Evolutionary conservation across 2,113 vertebrate genomes (phyloP), one percentile per base, ranked within the genome.

Genomic region (Mastomys natalensis): DNA sequence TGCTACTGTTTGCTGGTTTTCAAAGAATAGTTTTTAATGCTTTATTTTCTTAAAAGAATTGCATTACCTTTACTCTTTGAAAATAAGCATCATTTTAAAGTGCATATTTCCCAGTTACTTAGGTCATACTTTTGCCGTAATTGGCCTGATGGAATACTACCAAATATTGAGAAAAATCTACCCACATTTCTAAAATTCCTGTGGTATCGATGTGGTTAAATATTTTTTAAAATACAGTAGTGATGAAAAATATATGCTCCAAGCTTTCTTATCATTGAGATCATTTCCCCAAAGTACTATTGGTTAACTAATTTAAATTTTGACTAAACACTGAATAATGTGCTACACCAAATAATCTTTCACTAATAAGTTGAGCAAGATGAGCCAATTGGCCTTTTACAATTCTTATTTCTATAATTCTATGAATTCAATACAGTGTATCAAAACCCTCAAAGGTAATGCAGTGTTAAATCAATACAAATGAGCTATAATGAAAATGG

Each of bases 381-480:
- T 60, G 48, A 60, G n/a, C 58, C 45, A 89, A 64, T 70, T 7
- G 93, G 72, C 51, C 87, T 93, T 97, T 95, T 90, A 76, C 19
- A 78, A 21, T 70, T 89, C 1, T 7, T 70, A 95, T 91, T 97
- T 97, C 66, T 94, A 24, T 93, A 97, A 94, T 95, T 96, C 48
- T 92, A 68, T 81, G n/a, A 96, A 85, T 92, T 81, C 86, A 95
- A n/a, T 29, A 88, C 53, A 87, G 3, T n/a, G 87, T 96, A 97
- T 87, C 82, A 91, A 96, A 96, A 96, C 24, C 22, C 4, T 98
- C 37, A 89, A 78, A 97, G 60, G 55, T 93, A 97, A 97, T 24
- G 2, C 29, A 24, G 84, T 74, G 72, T 95, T 77, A 66, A 97
- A 89, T 60, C 96, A 93, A 96, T 60, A 96, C 34, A 97, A 98